Percentiles rank a stretch among this genome's conserved stretches.
Evolutionary conservation across 2,888 invertebrate genomes (phyloP).

Genomic region (Apodemia duryi): DNA sequence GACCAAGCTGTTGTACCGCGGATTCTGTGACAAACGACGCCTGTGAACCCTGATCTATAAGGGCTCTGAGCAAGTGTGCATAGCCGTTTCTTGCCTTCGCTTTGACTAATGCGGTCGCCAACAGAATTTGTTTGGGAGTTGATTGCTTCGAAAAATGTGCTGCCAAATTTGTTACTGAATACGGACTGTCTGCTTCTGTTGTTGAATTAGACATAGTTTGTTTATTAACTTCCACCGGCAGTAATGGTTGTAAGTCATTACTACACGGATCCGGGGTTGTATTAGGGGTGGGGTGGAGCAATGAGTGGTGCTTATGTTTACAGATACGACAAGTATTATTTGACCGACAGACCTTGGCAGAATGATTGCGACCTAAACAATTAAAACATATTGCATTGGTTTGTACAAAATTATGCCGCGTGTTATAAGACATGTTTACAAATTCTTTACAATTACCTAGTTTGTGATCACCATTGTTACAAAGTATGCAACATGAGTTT

Average conservation of each 20-base stretch:
- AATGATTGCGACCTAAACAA: too few relatives aligned
- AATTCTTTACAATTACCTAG: background rate
- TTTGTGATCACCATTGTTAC: too few relatives aligned
- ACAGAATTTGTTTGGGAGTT: too few relatives aligned
- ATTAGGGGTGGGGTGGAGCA: background rate
- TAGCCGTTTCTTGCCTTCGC: too few relatives aligned
- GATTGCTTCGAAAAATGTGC: background rate
- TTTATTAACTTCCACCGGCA: too few relatives aligned
- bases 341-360: too few relatives aligned
- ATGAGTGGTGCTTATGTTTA: background rate
- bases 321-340: background rate
- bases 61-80: too few relatives aligned
- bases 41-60: slow-evolving; percentile 12
- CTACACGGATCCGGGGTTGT: slow-evolving; percentile 1
- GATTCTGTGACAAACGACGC: slow-evolving; percentile 11
- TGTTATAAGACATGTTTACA: background rate
- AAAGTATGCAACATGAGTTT: too few relatives aligned
- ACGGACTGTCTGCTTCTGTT: background rate
- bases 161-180: background rate
- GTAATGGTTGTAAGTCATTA: slow-evolving; percentile 22
- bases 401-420: background rate
- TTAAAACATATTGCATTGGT: too few relatives aligned
- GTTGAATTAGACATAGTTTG: background rate
- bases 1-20: slow-evolving; percentile 2
- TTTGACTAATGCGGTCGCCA: too few relatives aligned